phyloP scores from a whole-genome alignment of 2,113 vertebrate genomes.

The Sula dactylatra region DNA sequence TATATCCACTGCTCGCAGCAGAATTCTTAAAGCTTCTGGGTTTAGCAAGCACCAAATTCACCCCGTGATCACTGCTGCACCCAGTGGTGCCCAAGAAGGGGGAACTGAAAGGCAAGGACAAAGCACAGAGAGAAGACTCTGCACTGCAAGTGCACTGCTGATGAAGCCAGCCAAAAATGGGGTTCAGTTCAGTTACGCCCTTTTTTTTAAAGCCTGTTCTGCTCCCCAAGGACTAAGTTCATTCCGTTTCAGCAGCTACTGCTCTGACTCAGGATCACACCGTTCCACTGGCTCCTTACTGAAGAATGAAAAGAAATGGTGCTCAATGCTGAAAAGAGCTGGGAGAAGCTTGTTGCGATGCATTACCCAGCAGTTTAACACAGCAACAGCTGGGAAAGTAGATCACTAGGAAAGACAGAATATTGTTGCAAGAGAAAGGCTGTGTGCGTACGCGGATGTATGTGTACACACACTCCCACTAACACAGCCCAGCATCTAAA shows the following conservation, averaged over 20 bases:
- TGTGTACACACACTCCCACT: background rate
- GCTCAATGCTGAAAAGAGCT: background rate
- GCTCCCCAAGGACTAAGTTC: background rate
- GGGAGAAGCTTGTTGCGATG: background rate
- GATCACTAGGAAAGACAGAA: background rate
- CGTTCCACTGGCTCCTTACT: background rate
- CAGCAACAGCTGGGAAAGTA: background rate
- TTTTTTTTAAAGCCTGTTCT: background rate
- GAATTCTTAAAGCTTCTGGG: background rate
- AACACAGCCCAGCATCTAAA: background rate
- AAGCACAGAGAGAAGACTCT: too few relatives aligned
- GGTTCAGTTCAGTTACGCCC: too few relatives aligned
- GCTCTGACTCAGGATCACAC: background rate
- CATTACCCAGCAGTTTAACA: background rate
- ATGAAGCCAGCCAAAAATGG: fast-evolving
- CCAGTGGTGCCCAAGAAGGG: background rate
- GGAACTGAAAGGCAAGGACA: background rate
- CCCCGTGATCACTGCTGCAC: fast-evolving
- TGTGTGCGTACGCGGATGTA: fast-evolving
- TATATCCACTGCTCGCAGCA: background rate
- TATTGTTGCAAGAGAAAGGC: background rate
- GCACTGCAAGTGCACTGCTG: fast-evolving
- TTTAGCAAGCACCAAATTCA: background rate
- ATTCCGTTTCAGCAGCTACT: background rate
- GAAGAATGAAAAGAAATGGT: background rate